A percentile compares a stretch with the other conserved stretches of the same genome.
These are phyloP conservation scores for Cryptocephalus primarius DNA, from an alignment of 2,888 invertebrate genomes.

Conservation along the genomic window DNA sequence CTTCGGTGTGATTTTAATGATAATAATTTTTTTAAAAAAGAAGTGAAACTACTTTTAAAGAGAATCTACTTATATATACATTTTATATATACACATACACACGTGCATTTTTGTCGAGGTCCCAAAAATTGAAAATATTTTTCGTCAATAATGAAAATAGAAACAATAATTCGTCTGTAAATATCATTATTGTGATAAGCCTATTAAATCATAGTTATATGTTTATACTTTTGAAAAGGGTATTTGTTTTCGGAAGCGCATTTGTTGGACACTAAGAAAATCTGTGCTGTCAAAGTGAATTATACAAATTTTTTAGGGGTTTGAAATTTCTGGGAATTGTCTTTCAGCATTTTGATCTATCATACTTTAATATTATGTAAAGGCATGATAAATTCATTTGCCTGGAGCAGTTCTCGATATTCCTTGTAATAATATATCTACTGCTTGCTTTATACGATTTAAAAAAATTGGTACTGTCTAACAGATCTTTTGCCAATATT, in stretches of 20 bases:
- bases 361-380: no score
- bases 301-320: no score
- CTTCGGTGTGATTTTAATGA: constrained; percentile 24
- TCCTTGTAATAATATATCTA: no score
- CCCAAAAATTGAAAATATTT: background rate
- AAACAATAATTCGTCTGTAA: constrained; percentile 19
- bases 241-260: constrained; percentile 16
- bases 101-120: background rate
- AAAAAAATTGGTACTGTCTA: no score
- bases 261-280: constrained; percentile 12
- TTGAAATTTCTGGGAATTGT: no score
- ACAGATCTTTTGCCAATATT: no score
- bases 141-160: background rate
- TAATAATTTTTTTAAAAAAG: constrained; percentile 14
- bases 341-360: no score
- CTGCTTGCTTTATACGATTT: no score
- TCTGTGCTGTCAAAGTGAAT: no score
- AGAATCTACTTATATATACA: background rate
- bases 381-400: no score
- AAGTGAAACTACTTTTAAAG: background rate
- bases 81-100: background rate
- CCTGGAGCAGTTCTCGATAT: no score
- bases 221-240: constrained; percentile 22
- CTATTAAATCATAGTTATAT: constrained; percentile 30
- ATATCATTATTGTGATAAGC: constrained; percentile 40